Evolutionary conservation across 1,140 invertebrate species (phyloP).

Genomic region (Himalopsyche phryganea): DNA sequence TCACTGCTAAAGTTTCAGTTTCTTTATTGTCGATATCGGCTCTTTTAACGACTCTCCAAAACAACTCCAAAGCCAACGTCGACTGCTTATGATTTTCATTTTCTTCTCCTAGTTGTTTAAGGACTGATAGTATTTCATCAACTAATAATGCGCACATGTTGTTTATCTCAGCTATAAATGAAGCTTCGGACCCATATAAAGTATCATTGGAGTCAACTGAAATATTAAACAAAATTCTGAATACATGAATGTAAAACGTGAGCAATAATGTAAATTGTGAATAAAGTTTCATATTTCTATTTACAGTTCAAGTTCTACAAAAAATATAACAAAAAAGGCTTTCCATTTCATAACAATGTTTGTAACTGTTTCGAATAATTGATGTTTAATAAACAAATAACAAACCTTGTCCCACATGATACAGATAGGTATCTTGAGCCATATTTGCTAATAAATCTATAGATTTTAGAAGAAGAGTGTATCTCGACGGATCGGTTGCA

Average conservation of each 20-base stretch:
- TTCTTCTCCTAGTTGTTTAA: conserved; percentile 61
- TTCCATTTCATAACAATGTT: too few species aligned
- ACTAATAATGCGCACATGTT: conserved; percentile 74
- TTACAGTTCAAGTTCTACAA: too few species aligned
- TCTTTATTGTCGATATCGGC: conserved; percentile 62
- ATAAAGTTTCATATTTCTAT: too few species aligned
- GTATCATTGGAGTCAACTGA: conserved; percentile 90
- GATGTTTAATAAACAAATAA: conserved; percentile 17
- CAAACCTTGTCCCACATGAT: conserved; percentile 76
- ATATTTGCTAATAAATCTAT: conserved; percentile 71
- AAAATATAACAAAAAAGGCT: too few species aligned
- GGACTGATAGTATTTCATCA: conserved; percentile 70
- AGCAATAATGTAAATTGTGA: conserved; percentile 12
- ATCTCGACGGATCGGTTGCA: conserved; percentile 45
- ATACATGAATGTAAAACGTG: too few species aligned
- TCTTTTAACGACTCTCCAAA: conserved; percentile 66
- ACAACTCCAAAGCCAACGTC: conserved; percentile 67
- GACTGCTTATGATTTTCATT: conserved; percentile 65
- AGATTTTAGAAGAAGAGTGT: conserved; percentile 52
- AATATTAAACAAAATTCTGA: conserved; percentile 40
- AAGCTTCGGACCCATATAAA: conserved; percentile 85
- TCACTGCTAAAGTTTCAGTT: conserved; percentile 64
- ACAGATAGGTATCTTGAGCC: conserved; percentile 74
- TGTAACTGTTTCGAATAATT: too few species aligned
- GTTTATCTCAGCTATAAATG: conserved; percentile 80